Evolutionary conservation across 2,888 invertebrate genomes (phyloP).

Genomic region (Eupithecia tripunctaria): DNA sequence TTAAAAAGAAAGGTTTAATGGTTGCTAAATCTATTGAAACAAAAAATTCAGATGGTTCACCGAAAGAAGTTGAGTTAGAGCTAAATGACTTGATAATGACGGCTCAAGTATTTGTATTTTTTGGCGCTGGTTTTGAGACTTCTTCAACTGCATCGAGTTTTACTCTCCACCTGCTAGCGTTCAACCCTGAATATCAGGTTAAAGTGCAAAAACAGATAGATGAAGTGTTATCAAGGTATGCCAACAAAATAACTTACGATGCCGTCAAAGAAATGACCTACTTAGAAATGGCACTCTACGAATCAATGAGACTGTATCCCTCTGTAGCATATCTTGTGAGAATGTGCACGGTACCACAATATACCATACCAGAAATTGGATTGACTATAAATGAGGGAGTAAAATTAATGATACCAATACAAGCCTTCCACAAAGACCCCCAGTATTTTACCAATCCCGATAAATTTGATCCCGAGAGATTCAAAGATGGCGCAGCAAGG

Average conservation of each 20-base stretch:
- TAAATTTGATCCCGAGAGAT: conserved; percentile 72
- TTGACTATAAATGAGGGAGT: conserved; percentile 69
- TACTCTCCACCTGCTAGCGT: conserved; percentile 77
- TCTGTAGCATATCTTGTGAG: conserved; percentile 71
- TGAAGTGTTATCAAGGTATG: conserved; percentile 62
- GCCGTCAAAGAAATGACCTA: conserved; percentile 74
- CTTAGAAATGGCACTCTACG: conserved; percentile 73
- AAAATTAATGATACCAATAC: conserved; percentile 68
- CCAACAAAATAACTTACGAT: conserved; percentile 69
- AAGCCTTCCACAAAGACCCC: conserved; percentile 72
- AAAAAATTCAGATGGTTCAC: conserved; percentile 63
- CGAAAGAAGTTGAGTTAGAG: conserved; percentile 65
- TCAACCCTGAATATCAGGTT: conserved; percentile 72
- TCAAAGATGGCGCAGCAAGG: conserved; percentile 58
- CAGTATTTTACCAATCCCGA: conserved; percentile 69
- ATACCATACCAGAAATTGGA: conserved; percentile 70
- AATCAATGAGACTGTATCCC: conserved; percentile 75
- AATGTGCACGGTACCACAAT: conserved; percentile 66
- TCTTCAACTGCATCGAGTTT: conserved; percentile 80
- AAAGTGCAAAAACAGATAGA: conserved; percentile 76
- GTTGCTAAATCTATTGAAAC: conserved; percentile 69
- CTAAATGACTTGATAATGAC: conserved; percentile 66
- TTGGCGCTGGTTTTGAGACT: conserved; percentile 82
- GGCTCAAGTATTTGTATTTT: conserved; percentile 77
- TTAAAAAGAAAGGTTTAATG: conserved; percentile 69